Evolutionary conservation across 2,113 vertebrate species (phyloP), one percentile per base, ranked within the genome.

Genomic region (Dasyurus viverrinus): DNA sequence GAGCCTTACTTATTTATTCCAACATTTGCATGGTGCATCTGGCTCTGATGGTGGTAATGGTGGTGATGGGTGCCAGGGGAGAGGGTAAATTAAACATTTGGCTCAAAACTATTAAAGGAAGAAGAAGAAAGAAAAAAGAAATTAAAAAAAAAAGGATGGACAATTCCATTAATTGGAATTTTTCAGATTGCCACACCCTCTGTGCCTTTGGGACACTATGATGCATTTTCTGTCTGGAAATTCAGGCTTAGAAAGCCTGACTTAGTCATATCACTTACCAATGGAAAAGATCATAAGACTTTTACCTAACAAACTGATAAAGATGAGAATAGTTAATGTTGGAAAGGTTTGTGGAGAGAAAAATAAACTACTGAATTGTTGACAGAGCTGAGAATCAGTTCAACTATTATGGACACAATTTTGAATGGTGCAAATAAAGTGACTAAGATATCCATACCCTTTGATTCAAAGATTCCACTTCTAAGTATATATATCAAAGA

Each of bases 1-100:
- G 55, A 97, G 94, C 84, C 91, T 95, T 93, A 30, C 42, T 47
- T 60, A 11, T 90, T 92, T 97, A 92, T 95, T 96, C 54, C 52
- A 5, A 91, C 68, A 93, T 95, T 91, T 92, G 36, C 89, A 19
- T 0, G 7, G 91, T 95, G 50, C 97, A 97, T 96, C 95, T 97
- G 97, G 97, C 36, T 84, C 19, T 84, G 22, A n/a, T 84, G 68
- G 68, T 84, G 68, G 68, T 84, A 84, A 42, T 42, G n/a, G 19
- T 42, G 68, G 68, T 42, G 5, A 42, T 42, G 36, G n/a, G 89
- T 47, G 47, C 46, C 89, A 90, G 30, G 89, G 48, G 46, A 52
- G 89, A 50, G 24, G 89, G 89, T 30, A 27, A 90, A 14, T 90
- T 90, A 90, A 50, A 90, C n/a, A 27, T 48, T 48, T 90, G 89